Base-by-base conservation (phyloP, 2,113 vertebrate genomes). In the Epinephelus lanceolatus region DNA sequence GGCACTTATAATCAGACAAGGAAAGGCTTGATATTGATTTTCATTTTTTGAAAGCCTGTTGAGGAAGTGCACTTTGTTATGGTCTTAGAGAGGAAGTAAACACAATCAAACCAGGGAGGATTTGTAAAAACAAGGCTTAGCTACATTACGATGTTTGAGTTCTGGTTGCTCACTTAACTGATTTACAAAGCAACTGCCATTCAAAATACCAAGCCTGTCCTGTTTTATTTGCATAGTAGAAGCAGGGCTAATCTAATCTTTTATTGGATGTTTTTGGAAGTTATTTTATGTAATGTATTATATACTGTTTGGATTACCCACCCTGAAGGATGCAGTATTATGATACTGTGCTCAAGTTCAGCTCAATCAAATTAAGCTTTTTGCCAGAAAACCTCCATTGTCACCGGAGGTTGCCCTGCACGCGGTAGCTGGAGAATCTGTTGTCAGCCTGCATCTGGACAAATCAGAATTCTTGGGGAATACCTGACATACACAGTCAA, bases 381-480 rank as follows among this genome's bases (percentile, higher is more conserved):
- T 37, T 62, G 10, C 19, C 3, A 3, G 21, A 49, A 47, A 42
- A 19, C 13, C 19, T 57, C 45, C 47, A 3, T 49, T 7, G 2
- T 40, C 21, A 17, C 19, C 57, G 53, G 1, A 25, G 56, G 49
- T 25, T 25, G 11, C 59, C 53, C 13, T 40, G 33, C 65, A 52
- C 4, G 6, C 57, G 25, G 40, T 62, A 56, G 65, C 73, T 66
- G 60, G 1, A 45, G 57, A 65, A 53, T 42, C 19, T 0, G 47
- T 61, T 77, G 53, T n/a, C 23, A 12, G 56, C 10, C 14, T 15
- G 1, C 59, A 17, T 0, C 63, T 14, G n/a, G 30, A 57, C 10
- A 63, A 61, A 61, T 62, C 9, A 0, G 9, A 82, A 88, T 83
- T 85, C 63, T 74, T 60, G 65, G 76, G 53, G 67, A 88, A 91